Percentiles rank a stretch among this genome's conserved stretches.
Conservation (phyloP, 2,113 vertebrate genomes). For the Lethenteron camtschaticum region DNA sequence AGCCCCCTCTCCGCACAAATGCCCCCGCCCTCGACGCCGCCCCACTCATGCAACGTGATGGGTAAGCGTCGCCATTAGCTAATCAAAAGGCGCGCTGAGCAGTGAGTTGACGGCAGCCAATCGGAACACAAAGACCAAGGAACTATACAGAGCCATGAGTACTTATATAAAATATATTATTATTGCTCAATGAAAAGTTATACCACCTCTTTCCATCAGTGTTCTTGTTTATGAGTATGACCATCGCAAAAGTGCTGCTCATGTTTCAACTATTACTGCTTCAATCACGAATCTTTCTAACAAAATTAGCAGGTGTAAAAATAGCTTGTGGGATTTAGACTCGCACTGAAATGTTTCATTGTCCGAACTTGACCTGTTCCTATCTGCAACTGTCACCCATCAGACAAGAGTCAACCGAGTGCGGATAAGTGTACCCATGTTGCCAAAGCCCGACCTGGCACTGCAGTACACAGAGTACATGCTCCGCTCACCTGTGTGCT, state of each 20-base stretch:
- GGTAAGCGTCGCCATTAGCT: no score
- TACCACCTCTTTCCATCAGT: no score
- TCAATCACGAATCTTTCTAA: not conserved
- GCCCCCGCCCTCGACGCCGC: no score
- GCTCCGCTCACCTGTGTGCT: conserved; percentile 30
- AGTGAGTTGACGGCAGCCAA: no score
- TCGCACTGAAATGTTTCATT: not conserved
- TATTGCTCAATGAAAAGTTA: no score
- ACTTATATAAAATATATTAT: no score
- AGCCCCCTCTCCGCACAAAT: no score
- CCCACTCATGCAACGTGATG: no score
- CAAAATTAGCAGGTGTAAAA: not conserved
- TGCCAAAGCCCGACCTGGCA: conserved; percentile 44
- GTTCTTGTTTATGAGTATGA: no score
- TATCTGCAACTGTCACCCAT: conserved; percentile 5
- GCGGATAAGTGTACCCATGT: conserved; percentile 24
- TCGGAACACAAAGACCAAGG: no score
- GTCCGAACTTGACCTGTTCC: conserved; percentile 18
- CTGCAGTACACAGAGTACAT: conserved; percentile 57
- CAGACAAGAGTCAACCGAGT: conserved; percentile 19
- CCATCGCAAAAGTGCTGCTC: not conserved
- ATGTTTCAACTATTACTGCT: not conserved
- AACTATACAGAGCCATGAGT: no score
- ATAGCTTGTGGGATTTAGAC: not conserved
- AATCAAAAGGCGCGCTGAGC: no score